A percentile compares a stretch with the other conserved stretches of the same genome.
These are phyloP conservation scores for Aramus guarauna DNA, from an alignment of 2,113 vertebrate genomes.

Conservation along the genomic window DNA sequence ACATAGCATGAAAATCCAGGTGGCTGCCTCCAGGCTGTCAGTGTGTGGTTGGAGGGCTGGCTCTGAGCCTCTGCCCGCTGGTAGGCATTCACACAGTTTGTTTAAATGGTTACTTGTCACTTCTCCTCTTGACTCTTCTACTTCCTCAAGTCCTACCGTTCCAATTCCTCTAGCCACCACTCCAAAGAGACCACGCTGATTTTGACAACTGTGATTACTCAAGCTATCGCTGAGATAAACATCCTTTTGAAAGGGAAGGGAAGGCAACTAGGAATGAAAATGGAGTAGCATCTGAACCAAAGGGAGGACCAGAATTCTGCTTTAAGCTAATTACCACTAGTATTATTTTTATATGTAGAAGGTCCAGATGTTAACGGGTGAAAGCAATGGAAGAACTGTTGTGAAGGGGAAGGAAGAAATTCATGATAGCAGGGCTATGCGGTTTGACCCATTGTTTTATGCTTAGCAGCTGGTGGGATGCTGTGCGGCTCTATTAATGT, in stretches of 20 bases:
- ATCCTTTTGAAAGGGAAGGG: background rate
- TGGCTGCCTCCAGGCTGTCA: background rate
- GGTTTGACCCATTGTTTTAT: background rate
- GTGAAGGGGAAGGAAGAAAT: background rate
- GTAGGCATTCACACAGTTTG: background rate
- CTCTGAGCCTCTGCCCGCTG: background rate
- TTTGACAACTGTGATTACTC: background rate
- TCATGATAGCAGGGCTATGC: background rate
- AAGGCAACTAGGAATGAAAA: background rate
- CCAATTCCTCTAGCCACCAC: background rate
- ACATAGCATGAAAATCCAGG: rapidly evolving
- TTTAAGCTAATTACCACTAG: background rate
- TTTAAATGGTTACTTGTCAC: background rate
- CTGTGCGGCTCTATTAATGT: background rate
- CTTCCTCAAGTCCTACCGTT: background rate
- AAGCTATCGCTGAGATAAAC: background rate
- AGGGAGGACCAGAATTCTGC: background rate
- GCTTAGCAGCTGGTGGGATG: background rate
- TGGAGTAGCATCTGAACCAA: background rate
- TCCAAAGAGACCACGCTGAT: background rate
- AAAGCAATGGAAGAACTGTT: background rate
- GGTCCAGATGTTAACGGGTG: background rate
- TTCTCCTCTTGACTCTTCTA: background rate
- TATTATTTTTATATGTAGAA: background rate
- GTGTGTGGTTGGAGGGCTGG: background rate